A percentile compares a stretch with the other conserved stretches of the same genome.
These are phyloP conservation scores for Lynx canadensis DNA, from an alignment of 2,113 vertebrate species.

Conservation along the genomic window DNA sequence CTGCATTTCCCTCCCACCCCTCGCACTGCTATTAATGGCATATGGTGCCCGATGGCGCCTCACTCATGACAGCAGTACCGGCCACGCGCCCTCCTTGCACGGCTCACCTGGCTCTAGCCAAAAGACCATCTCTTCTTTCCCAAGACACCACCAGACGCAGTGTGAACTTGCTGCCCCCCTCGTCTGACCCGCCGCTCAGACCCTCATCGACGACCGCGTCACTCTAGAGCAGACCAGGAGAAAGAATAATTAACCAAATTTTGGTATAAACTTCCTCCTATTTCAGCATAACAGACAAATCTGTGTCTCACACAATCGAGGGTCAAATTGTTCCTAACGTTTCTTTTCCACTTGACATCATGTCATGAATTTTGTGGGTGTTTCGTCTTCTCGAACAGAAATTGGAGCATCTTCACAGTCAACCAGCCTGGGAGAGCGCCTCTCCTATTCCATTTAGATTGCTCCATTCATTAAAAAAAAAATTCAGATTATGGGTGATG, in stretches of 20 bases:
- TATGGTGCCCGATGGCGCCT: fast-evolving
- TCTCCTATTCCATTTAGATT: not conserved
- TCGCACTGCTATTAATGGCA: not conserved
- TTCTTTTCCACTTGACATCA: not conserved
- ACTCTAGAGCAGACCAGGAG: too few relatives aligned
- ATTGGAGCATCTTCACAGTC: too few relatives aligned
- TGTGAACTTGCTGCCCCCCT: fast-evolving
- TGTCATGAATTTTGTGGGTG: not conserved
- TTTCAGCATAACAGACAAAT: not conserved
- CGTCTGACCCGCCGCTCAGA: fast-evolving
- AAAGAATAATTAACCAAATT: not conserved
- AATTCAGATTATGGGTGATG: not conserved
- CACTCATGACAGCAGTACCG: fast-evolving
- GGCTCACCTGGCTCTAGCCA: fast-evolving
- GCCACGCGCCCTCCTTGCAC: fast-evolving
- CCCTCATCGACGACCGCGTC: fast-evolving
- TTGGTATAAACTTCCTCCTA: not conserved
- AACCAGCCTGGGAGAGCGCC: not conserved
- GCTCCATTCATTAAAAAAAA: not conserved
- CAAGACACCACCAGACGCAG: fast-evolving
- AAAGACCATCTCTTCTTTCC: fast-evolving
- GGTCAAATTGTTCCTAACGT: not conserved
- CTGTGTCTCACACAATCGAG: not conserved
- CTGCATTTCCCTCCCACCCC: not conserved
- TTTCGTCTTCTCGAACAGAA: not conserved